Evolutionary conservation across 2,797 vertebrate species (phyloP).

Genomic region (Sebastes jordani): DNA sequence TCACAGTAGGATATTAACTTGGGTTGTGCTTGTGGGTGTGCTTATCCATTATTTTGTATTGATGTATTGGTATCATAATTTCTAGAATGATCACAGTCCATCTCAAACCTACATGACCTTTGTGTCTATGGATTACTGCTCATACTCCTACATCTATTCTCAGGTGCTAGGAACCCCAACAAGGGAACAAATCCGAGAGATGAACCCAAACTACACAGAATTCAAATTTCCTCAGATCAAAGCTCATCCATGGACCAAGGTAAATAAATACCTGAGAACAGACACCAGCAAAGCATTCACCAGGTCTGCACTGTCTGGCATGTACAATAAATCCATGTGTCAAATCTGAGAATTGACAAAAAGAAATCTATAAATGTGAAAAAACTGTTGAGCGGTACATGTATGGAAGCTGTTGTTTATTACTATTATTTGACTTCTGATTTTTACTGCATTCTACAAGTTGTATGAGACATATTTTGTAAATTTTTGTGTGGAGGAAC

Average conservation of each 20-base stretch:
- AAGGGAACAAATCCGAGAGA: conserved; percentile 93
- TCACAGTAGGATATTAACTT: not conserved
- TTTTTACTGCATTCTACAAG: not conserved
- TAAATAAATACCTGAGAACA: conserved; percentile 21
- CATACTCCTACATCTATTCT: not conserved
- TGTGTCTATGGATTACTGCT: not conserved
- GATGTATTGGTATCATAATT: not conserved
- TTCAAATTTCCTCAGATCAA: conserved; percentile 97
- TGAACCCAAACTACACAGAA: conserved; percentile 96
- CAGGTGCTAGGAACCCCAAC: conserved; percentile 93
- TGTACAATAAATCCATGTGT: not conserved
- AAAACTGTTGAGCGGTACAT: no score
- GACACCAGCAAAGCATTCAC: not conserved
- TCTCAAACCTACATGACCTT: not conserved
- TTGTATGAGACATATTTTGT: not conserved
- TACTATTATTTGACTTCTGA: not conserved
- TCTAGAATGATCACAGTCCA: not conserved
- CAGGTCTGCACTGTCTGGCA: not conserved
- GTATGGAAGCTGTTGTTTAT: not conserved
- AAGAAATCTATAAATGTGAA: no score
- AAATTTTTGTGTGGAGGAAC: not conserved
- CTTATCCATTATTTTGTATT: not conserved
- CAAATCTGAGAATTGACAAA: no score
- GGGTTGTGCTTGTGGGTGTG: not conserved
- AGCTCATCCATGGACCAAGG: conserved; percentile 95